Conservation (phyloP, 92 coral and sea anemone species). For the Palythoa caribaeorum region DNA sequence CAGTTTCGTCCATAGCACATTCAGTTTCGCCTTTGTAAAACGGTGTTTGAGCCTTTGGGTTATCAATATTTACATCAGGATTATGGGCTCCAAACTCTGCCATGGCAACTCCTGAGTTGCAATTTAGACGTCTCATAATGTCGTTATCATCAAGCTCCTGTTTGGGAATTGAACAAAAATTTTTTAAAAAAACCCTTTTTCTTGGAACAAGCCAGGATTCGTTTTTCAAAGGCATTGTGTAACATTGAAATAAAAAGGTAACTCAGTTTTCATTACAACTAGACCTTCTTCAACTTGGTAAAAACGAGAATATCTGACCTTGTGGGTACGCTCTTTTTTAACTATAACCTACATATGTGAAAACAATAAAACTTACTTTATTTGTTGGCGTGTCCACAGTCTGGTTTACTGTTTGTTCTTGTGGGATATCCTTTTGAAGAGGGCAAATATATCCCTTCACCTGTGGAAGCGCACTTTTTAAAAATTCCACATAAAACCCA, state of each 20-base stretch:
- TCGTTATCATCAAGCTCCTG: constrained; percentile 5
- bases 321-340: background rate
- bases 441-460: constrained; percentile 57
- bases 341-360: background rate
- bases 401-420: background rate
- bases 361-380: background rate
- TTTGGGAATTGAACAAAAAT: constrained; percentile 5
- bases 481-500: constrained; percentile 45
- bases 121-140: constrained; percentile 41
- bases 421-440: constrained; percentile 38
- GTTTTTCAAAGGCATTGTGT: too few species aligned
- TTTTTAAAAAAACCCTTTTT: background rate
- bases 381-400: background rate
- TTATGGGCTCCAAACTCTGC: constrained; percentile 42
- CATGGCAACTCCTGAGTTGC: constrained; percentile 53
- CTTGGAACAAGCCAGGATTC: background rate
- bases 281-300: too few species aligned
- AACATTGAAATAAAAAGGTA: too few species aligned
- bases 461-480: constrained; percentile 56
- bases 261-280: too few species aligned
- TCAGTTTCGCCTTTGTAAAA: too few species aligned
- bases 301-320: too few species aligned
- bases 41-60: too few species aligned
- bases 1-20: too few species aligned
- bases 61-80: too few species aligned